phyloP scores from a whole-genome alignment of 1,140 invertebrate genomes.

The Aphis gossypii region DNA sequence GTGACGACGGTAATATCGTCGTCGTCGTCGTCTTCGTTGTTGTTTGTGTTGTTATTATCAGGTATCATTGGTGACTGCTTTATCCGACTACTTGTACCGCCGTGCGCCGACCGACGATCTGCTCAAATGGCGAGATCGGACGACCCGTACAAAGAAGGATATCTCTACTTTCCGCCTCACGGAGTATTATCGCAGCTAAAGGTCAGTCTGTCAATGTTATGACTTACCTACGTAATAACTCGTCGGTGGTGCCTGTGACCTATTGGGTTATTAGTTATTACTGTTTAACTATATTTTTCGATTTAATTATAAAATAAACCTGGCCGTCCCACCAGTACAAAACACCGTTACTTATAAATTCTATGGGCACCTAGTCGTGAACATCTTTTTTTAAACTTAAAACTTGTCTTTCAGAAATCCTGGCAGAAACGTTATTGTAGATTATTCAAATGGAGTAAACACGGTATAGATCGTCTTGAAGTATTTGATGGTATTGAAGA shows the following conservation, averaged over 20 bases:
- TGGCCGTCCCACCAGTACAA: not conserved
- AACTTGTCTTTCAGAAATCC: constrained; percentile 71
- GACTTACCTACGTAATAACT: not conserved
- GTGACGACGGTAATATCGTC: not conserved
- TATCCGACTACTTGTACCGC: not conserved
- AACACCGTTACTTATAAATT: not conserved
- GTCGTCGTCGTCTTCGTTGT: no score
- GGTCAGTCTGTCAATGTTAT: constrained; percentile 62
- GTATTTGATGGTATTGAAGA: constrained; percentile 81
- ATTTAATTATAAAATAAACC: not conserved
- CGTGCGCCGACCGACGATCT: not conserved
- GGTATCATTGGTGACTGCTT: not conserved
- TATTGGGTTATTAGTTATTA: not conserved
- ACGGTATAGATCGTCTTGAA: constrained; percentile 82
- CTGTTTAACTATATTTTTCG: not conserved
- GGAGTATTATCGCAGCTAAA: constrained; percentile 69
- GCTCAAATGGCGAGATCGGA: constrained; percentile 70
- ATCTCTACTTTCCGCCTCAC: constrained; percentile 74
- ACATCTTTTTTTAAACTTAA: not conserved
- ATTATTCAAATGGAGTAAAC: constrained; percentile 80
- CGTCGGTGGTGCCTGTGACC: not conserved
- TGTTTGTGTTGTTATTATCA: not conserved
- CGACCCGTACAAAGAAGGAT: constrained; percentile 72
- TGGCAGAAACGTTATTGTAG: constrained; percentile 81
- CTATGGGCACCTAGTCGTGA: not conserved